These are phyloP conservation scores for Chitala chitala DNA, from an alignment of 2,113 vertebrate genomes.

Conservation along the genomic window DNA sequence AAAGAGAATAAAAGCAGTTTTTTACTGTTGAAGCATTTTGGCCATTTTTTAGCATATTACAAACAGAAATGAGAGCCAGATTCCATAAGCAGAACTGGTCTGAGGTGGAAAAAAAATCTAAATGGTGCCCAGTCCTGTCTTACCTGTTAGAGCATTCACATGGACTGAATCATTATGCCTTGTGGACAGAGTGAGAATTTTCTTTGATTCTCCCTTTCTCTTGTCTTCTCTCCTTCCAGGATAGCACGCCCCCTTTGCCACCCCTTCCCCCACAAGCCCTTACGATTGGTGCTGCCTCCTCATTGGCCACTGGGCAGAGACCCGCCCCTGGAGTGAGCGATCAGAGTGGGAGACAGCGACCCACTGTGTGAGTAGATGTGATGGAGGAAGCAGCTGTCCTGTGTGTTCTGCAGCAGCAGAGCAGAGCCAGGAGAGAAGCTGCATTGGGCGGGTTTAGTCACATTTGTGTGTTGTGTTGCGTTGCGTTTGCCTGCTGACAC, in stretches of 20 bases:
- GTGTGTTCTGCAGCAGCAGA: background rate
- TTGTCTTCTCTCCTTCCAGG: slow-evolving; percentile 40
- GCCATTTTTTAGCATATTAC: no score
- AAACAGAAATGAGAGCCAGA: no score
- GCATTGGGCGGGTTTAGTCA: no score
- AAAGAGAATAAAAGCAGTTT: no score
- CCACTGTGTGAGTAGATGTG: slow-evolving; percentile 83
- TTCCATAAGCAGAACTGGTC: no score
- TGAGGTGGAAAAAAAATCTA: no score
- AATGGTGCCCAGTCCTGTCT: no score
- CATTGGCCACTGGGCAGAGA: slow-evolving; percentile 69
- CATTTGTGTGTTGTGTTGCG: background rate
- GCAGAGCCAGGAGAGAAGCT: background rate
- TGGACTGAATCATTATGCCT: no score
- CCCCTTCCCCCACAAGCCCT: slow-evolving; percentile 83
- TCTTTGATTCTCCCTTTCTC: slow-evolving; percentile 31
- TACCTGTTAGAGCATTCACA: no score
- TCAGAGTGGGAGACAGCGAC: slow-evolving; percentile 78
- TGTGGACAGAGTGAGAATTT: background rate
- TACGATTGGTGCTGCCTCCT: slow-evolving; percentile 61
- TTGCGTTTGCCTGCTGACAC: background rate
- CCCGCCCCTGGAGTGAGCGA: slow-evolving; percentile 68
- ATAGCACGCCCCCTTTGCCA: slow-evolving; percentile 66
- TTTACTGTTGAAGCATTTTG: no score
- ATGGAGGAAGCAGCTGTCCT: background rate